Percentiles rank a stretch among this genome's conserved stretches.
phyloP scores from a whole-genome alignment of 2,113 vertebrate genomes.

The Cricetomys ansorgei region DNA sequence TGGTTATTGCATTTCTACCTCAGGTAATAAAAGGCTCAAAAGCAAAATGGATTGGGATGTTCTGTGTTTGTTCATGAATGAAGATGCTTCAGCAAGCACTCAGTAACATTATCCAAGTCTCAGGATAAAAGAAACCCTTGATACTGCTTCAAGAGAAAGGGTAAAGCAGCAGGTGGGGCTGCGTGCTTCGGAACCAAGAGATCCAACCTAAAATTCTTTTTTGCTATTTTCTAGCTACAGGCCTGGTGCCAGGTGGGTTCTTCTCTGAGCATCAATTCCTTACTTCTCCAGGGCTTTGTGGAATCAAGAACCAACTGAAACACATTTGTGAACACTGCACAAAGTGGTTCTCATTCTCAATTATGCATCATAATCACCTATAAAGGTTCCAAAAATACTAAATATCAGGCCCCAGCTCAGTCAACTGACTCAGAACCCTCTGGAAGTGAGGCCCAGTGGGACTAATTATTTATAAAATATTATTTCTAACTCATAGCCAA shows the following conservation, averaged over 20 bases:
- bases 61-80: not conserved
- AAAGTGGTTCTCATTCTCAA: constrained; percentile 27
- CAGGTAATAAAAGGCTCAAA: constrained; percentile 36
- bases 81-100: not conserved
- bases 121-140: not conserved
- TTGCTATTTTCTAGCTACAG: not conserved
- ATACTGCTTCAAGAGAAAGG: not conserved
- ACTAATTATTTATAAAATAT: constrained; percentile 66
- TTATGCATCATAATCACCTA: constrained; percentile 21
- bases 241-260: not conserved
- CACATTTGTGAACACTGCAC: not conserved
- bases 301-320: constrained; percentile 34
- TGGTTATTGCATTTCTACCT: constrained; percentile 33
- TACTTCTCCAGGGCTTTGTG: not conserved
- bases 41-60: constrained; percentile 13
- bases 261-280: constrained; percentile 59
- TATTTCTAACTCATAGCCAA: constrained; percentile 64
- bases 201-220: not conserved
- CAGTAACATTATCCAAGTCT: not conserved
- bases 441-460: not conserved
- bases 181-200: not conserved
- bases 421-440: constrained; percentile 25
- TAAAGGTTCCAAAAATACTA: constrained; percentile 39
- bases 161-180: not conserved
- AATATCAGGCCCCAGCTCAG: not conserved